phyloP scores from a whole-genome alignment of 2,113 vertebrate genomes.

The Salvelinus alpinus region DNA sequence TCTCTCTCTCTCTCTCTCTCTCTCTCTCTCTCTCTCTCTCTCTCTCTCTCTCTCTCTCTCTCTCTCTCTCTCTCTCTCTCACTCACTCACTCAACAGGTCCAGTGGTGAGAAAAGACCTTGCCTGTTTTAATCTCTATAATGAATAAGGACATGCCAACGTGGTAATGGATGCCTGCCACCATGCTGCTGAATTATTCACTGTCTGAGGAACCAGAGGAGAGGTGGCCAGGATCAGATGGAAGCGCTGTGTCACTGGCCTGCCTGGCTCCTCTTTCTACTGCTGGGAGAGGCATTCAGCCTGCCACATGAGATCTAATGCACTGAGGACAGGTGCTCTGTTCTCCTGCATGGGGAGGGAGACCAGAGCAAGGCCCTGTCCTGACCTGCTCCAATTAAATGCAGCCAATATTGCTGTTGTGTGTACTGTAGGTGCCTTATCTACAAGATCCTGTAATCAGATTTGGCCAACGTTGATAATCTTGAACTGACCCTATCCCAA shows the following conservation, averaged over 20 bases:
- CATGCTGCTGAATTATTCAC: conserved; percentile 93
- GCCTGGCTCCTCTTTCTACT: conserved; percentile 60
- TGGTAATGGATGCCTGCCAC: conserved; percentile 94
- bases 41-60: neutral
- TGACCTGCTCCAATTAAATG: too few relatives aligned
- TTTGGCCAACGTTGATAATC: too few relatives aligned
- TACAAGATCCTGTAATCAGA: too few relatives aligned
- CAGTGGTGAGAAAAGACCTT: conserved; percentile 50
- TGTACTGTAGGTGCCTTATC: too few relatives aligned
- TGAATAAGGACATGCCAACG: conserved; percentile 88
- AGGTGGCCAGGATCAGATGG: conserved; percentile 83
- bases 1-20: neutral
- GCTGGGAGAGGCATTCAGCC: neutral
- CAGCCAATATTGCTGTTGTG: too few relatives aligned
- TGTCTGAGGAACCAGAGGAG: conserved; percentile 88
- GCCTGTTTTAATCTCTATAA: conserved; percentile 90
- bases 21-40: neutral
- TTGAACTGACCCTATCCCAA: too few relatives aligned
- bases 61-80: neutral
- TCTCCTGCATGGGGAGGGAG: neutral
- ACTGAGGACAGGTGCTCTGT: conserved; percentile 2
- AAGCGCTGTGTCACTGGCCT: conserved; percentile 72
- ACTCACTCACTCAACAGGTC: conserved; percentile 43
- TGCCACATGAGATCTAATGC: neutral
- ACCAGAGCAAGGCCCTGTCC: neutral